Base-by-base conservation (phyloP, 1,140 invertebrate species). In the Reticulitermes speratus region DNA sequence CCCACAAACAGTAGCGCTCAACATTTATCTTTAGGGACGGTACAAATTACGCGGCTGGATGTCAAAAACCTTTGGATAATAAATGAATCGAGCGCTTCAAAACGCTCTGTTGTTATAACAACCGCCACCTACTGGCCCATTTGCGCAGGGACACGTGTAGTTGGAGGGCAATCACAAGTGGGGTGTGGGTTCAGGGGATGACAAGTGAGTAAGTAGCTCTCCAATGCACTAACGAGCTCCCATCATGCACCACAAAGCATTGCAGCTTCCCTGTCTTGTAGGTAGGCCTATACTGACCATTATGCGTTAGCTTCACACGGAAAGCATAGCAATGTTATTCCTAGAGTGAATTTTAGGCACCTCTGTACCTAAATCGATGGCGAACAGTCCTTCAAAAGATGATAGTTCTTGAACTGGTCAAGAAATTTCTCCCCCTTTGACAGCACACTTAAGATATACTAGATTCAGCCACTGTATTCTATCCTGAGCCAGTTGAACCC, bases 11-110 rank as follows among this genome's bases (percentile, higher is more conserved):
- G 21, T 16, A 25, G 16, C 59, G 59, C 19, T 65, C 59, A 65
- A 65, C 59, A 65, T 65, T 65, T 65, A 12, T 65, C 21, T 65
- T 65, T 65, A 65, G 19, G 59, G 59, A 65, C 19, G 59, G 59
- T 65, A 65, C 59, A 19, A 65, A 65, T 65, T 65, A 65, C 59
- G 16, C 59, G 12, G 21, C 59, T 65, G 59, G 21, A 65, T 65
- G 59, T 65, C 59, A 65, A 65, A 65, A 65, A 65, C 59, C 59
- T 65, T 65, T 65, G 59, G 59, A 65, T 65, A 65, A 65, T 65
- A 65, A 65, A 65, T 65, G 59, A 65, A 65, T 65, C 59, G 59
- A 65, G 59, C 12, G 59, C 59, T 25, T 65, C 19, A 65, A 65
- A 65, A 65, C 59, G 59, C 59, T 25, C 12, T 65, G 59, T 65